Evolutionary conservation across 2,113 vertebrate species (phyloP).

Genomic region (Macrotis lagotis): DNA sequence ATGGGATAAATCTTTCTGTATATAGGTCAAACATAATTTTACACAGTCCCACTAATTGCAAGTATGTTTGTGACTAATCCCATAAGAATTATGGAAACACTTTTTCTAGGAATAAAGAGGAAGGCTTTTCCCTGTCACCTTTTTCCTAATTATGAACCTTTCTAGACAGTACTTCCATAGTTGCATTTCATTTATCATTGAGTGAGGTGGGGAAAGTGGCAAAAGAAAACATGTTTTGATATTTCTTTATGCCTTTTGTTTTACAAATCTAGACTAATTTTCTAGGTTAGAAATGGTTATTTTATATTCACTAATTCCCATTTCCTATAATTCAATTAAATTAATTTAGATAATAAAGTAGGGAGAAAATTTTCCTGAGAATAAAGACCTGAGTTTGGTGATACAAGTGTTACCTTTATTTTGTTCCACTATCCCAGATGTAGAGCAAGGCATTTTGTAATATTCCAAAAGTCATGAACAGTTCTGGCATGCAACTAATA

Average conservation of each 20-base stretch:
- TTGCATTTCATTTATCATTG: neutral
- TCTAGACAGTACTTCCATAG: neutral
- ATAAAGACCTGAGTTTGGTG: neutral
- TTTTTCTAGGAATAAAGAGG: neutral
- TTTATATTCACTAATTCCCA: neutral
- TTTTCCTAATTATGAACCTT: neutral
- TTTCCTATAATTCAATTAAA: neutral
- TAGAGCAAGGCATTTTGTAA: conserved; percentile 2
- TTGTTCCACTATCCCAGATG: neutral
- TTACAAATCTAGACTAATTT: neutral
- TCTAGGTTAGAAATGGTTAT: neutral
- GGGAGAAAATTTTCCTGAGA: conserved; percentile 31
- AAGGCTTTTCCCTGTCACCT: neutral
- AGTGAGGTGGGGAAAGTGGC: neutral
- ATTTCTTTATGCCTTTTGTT: neutral
- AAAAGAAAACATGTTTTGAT: neutral
- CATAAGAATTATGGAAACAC: neutral
- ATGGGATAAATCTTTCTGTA: no score
- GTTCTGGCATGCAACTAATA: conserved; percentile 13
- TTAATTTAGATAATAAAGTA: conserved; percentile 32
- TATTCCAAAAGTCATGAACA: neutral
- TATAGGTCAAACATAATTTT: neutral
- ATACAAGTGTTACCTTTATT: neutral
- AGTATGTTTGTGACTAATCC: neutral
- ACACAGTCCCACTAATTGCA: neutral